Percentiles rank a stretch among this genome's conserved stretches.
Conservation (phyloP, 2,797 vertebrate species). For the Simalia tracyae region DNA sequence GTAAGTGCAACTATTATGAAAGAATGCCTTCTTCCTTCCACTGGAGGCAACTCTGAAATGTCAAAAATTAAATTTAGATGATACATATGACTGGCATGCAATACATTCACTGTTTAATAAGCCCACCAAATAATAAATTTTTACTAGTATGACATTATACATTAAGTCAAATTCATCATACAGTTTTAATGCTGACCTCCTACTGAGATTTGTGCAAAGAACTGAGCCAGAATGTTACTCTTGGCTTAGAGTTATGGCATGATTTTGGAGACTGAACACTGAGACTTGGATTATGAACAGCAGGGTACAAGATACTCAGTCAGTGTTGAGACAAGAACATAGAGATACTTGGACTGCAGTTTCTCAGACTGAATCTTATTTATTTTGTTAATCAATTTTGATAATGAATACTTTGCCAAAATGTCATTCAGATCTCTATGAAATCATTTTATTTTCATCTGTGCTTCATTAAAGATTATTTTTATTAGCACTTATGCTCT, state of each 20-base stretch:
- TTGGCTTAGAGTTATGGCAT: slow-evolving; percentile 48
- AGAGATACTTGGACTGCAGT: slow-evolving; percentile 31
- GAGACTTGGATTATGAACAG: slow-evolving; percentile 33
- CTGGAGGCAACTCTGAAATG: neutral
- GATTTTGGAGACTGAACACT: slow-evolving; percentile 10
- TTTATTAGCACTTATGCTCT: slow-evolving; percentile 45
- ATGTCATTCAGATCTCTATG: slow-evolving; percentile 39
- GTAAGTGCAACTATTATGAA: neutral
- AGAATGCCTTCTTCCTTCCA: slow-evolving; percentile 1
- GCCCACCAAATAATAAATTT: slow-evolving; percentile 22
- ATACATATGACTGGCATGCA: neutral
- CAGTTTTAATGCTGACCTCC: slow-evolving; percentile 18
- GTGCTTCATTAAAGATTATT: slow-evolving; percentile 55
- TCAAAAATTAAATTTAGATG: neutral
- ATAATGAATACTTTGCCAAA: slow-evolving; percentile 51
- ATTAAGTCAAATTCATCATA: slow-evolving; percentile 12
- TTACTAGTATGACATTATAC: slow-evolving; percentile 24
- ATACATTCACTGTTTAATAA: neutral
- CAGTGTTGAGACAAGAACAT: slow-evolving; percentile 51
- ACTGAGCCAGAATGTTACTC: slow-evolving; percentile 46
- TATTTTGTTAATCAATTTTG: slow-evolving; percentile 59
- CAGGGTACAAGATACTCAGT: slow-evolving; percentile 38
- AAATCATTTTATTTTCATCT: slow-evolving; percentile 57
- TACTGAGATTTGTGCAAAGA: slow-evolving; percentile 37
- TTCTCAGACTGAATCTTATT: slow-evolving; percentile 48